A percentile compares a stretch with the other conserved stretches of the same genome.
These are phyloP conservation scores for Hyperopisus bebe DNA, from an alignment of 2,113 vertebrate species.

Conservation along the genomic window DNA sequence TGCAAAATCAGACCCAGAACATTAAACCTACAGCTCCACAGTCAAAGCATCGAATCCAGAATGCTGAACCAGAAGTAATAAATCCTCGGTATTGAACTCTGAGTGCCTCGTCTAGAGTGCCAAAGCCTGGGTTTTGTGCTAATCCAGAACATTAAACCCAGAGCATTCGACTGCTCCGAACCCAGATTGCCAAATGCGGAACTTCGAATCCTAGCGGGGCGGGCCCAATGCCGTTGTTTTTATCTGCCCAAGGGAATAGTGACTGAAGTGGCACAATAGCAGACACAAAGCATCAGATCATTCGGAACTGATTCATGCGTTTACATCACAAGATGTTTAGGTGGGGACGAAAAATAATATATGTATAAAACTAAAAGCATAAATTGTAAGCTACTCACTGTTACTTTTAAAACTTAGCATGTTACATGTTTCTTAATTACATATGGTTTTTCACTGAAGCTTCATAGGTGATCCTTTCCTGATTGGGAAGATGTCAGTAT, in stretches of 20 bases:
- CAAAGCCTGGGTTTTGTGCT: not conserved
- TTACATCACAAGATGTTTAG: not conserved
- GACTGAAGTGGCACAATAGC: not conserved
- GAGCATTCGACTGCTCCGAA: not conserved
- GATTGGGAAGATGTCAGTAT: not conserved
- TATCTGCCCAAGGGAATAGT: not conserved
- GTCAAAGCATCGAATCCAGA: not conserved
- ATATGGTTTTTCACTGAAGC: not conserved
- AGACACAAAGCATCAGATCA: not conserved
- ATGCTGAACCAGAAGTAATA: not conserved
- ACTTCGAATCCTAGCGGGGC: not conserved
- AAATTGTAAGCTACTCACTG: not conserved
- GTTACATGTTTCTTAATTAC: not conserved
- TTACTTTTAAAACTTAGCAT: not conserved
- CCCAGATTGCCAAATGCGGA: not conserved
- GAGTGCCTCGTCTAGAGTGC: not conserved
- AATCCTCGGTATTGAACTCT: not conserved
- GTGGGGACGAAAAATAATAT: not conserved
- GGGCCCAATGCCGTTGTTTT: not conserved
- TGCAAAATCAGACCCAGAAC: not conserved
- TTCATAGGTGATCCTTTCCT: not conserved
- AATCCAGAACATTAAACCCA: not conserved
- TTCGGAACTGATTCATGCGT: not conserved
- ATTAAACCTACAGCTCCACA: not conserved
- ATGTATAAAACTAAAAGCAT: not conserved